phyloP scores from a whole-genome alignment of 2,113 vertebrate genomes.

The Platysternon megacephalum region DNA sequence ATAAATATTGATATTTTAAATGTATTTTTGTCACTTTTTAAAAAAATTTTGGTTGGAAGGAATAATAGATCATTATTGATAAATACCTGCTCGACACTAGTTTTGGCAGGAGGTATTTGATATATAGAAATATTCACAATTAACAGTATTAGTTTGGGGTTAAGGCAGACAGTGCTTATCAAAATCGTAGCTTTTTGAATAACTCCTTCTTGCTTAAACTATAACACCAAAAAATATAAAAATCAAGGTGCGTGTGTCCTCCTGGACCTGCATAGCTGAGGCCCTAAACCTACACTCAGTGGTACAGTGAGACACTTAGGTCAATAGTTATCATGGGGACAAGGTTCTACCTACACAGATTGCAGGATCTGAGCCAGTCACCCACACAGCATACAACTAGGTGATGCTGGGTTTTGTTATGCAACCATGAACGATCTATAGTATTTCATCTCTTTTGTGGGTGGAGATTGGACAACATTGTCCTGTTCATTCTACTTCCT shows the following conservation, averaged over 20 bases:
- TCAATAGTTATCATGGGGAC: background rate
- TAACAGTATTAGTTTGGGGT: background rate
- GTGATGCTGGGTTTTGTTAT: background rate
- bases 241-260: background rate
- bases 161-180: background rate
- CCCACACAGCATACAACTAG: background rate
- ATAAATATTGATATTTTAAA: slow-evolving; percentile 4
- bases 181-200: background rate
- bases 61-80: background rate
- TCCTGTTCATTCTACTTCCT: background rate
- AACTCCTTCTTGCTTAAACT: background rate
- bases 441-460: background rate
- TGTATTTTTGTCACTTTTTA: slow-evolving; percentile 19
- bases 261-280: background rate
- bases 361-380: background rate
- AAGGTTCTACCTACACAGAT: background rate
- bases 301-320: background rate
- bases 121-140: background rate
- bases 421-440: background rate
- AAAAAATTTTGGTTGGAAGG: background rate
- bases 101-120: background rate
- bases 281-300: background rate
- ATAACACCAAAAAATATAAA: slow-evolving; percentile 32
- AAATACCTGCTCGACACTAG: slow-evolving; percentile 1
- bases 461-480: rapidly evolving